Base-by-base conservation (phyloP, 2,888 invertebrate genomes). In the Boloria selene region DNA sequence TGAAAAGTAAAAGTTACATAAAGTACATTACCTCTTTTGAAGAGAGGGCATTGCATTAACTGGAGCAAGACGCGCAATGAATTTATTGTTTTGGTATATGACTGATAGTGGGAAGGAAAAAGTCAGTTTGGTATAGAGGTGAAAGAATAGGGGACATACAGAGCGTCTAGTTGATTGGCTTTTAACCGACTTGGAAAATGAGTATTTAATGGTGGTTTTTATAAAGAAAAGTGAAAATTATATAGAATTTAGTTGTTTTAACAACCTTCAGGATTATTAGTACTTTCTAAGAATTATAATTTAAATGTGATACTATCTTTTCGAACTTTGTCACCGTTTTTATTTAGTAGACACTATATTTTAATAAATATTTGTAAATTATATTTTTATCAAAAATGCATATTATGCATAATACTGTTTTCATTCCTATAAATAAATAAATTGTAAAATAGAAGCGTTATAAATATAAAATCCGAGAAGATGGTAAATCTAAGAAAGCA, bases 161-260 rank as follows among this genome's bases (percentile, higher is more conserved):
- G 77, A 77, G 68, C 70, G 75, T 79, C 77, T 80, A 72, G 77
- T 72, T 72, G 49, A 49, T 49, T 59, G 47, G 31, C 31, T 38
- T 6, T n/a, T 49, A 59, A 49, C 49, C 47, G 26, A 59, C 59
- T 59, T 49, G 16, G 14, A 16, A 49, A 16, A 56, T 6, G 45
- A 26, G 22, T 10, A 45, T 56, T 7, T 56, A n/a, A n/a, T 18
- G 55, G 14, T 55, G 2, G 13, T 26, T 26, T 14, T 2, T 51
- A 22, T 50, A 2, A 7, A 18, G 0, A 6, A 4, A 26, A 13
- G 3, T n/a, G 75, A 73, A 68, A 70, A 71, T 73, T 74, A 75
- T 79, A 80, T 59, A 63, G 72, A 78, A 84, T 81, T 85, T 85
- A 85, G 76, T 79, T 79, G 79, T 75, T 76, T 72, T 16, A 49